Percentiles rank a stretch among this genome's conserved stretches.
Conservation (phyloP, 2,888 invertebrate genomes). For the Rugalucina vietnamica region DNA sequence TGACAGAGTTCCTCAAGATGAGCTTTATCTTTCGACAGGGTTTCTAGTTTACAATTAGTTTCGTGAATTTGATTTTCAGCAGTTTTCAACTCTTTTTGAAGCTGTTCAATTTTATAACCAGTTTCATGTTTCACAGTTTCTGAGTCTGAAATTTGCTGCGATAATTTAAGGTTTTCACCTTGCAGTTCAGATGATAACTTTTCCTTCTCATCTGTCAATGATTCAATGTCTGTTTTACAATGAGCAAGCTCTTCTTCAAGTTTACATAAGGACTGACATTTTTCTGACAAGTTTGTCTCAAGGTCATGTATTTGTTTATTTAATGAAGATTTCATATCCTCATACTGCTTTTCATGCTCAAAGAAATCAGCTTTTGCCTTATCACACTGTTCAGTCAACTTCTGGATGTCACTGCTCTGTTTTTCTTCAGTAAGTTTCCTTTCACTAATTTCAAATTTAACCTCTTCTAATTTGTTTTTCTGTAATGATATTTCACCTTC, state of each 20-base stretch:
- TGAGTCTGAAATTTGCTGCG: neutral
- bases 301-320: neutral
- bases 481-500: neutral
- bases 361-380: neutral
- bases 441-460: neutral
- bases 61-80: slow-evolving; percentile 2
- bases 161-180: neutral
- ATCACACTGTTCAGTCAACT: neutral
- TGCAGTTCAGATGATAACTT: neutral
- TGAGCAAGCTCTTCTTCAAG: neutral
- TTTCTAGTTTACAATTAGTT: slow-evolving; percentile 25
- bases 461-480: neutral
- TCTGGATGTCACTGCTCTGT: neutral
- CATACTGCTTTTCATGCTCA: neutral
- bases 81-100: neutral
- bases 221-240: neutral
- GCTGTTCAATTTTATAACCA: neutral
- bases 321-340: neutral
- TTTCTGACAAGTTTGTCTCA: neutral
- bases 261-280: neutral
- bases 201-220: neutral
- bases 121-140: slow-evolving; percentile 6
- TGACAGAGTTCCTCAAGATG: slow-evolving; percentile 47
- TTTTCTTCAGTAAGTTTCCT: neutral
- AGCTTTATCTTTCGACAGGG: slow-evolving; percentile 40